Base-by-base conservation (phyloP, 2,113 vertebrate genomes). In the Sarotherodon lohbergeri region DNA sequence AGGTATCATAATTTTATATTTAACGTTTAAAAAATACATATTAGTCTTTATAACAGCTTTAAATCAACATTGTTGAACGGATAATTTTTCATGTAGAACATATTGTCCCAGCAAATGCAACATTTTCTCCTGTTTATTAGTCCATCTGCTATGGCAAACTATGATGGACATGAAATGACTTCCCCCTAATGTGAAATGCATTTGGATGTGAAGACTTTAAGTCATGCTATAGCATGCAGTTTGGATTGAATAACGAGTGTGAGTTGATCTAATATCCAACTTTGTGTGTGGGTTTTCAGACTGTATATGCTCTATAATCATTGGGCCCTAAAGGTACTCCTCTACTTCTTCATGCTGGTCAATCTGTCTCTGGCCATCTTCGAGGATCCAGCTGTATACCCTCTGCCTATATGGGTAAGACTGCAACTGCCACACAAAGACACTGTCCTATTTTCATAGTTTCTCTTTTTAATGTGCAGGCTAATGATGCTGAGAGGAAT, bases 291-390 rank as follows among this genome's bases (percentile, higher is more conserved):
- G 84, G 22, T 63, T 39, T 79, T 16, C 90, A 99, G 98, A 76
- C 96, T 98, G 36, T 99, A 99, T 85, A 92, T 95, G 56, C 95
- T 97, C 81, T 99, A 99, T 87, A 98, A 98, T 93, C 98, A 98
- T 94, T 98, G 97, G 97, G 52, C 94, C 9, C 96, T 96, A 81
- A 92, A 93, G 92, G 91, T 94, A 1, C 78, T 96, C 32, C 97
- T 97, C 4, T 98, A 98, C 90, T 89, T 97, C 93, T 99, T 98
- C 92, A 98, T 99, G 82, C 93, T 97, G 57, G 90, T 98, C 46
- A 93, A 98, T 86, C 95, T 99, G 41, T 95, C 95, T 11, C 96
- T 99, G 66, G 98, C 97, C 1, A 1, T 98, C 22, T 98, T 98
- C 82, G 98, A 99, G 91, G 97, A 98, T 0, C 98, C 98, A 2